Base-by-base conservation (phyloP, 2,888 invertebrate genomes). In the Theretra japonica region DNA sequence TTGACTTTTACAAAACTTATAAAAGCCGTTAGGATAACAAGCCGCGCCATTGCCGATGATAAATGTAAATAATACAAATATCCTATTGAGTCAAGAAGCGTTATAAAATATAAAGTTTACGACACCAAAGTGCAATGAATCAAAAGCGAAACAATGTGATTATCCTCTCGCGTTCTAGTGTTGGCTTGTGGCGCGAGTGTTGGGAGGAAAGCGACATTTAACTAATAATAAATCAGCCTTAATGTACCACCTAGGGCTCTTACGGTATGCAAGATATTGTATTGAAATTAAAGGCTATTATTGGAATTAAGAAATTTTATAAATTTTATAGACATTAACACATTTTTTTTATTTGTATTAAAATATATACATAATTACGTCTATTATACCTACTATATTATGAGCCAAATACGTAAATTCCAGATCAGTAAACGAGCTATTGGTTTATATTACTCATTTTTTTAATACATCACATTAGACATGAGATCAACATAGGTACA, bases 81-180 rank as follows among this genome's bases (percentile, higher is more conserved):
- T 88, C 87, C 88, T 87, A 89, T 89, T 83, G 79, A 76, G 80
- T 82, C 86, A 89, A 91, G 91, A 90, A 90, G 88, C 86, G 87
- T 86, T 87, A 90, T 89, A 88, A 65, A 92, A 90, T 89, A 88
- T 87, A 76, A 91, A 91, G 85, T 91, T 90, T 87, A 85, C 84
- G 88, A 86, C 86, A 83, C 88, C 88, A 85, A 88, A 90, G 88
- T 86, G 92, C 93, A 91, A 93, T 93, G 93, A 93, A 94, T 94
- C 93, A 92, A 91, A 90, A 90, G 92, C 92, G 91, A 93, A 92
- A 92, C 93, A 93, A 91, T 91, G 89, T 89, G 93, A 93, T 94
- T 92, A 94, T 93, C 93, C 92, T 85, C 88, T 84, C 84, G 90
- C 86, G 86, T 88, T 88, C 88, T 87, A 85, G 82, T 80, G 80